Base-by-base conservation (phyloP, 2,113 vertebrate genomes). In the Rhinopithecus roxellana region DNA sequence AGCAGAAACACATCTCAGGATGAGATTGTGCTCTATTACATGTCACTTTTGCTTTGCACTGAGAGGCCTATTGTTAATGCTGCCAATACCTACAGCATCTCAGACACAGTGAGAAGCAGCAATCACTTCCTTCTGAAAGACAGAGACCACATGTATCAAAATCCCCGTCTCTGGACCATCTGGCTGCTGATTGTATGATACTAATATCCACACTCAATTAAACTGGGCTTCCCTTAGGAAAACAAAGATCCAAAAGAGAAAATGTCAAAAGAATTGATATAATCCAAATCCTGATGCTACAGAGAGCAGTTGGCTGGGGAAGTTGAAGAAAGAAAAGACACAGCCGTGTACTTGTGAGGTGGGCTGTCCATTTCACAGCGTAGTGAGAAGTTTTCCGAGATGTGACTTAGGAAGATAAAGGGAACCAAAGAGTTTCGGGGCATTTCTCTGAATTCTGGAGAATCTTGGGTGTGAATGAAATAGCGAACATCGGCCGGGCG, bases 121-220 rank as follows among this genome's bases (percentile, higher is more conserved):
- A 40, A 1, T 74, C 23, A 22, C 23, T 89, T 91, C 48, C 43
- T 86, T 92, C 79, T 86, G 59, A 89, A 93, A 57, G 94, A 52
- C 48, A 55, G 52, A 95, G 83, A 57, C 38, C 64, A 59, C 3
- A 11, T 35, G 25, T 20, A 35, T 70, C 27, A 85, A 67, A 69
- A 57, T 78, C 25, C 50, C 50, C 3, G 7, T 92, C 67, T 89
- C 79, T 69, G 83, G 67, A 45, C 79, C 87, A 69, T 69, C 86
- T 91, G 86, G n/a, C 61, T 79, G 59, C 75, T 80, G 61, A 57
- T 82, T 55, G 84, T 43, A 52, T n/a, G 80, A 83, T 25, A 55
- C 55, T 43, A 81, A 90, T 13, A 79, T 67, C 52, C 52, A 82
- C 55, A 75, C 52, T 87, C 90, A 52, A 64, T 90, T 90, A 89